phyloP scores from a whole-genome alignment of 2,888 invertebrate genomes.

The Dynastes hyllus region DNA sequence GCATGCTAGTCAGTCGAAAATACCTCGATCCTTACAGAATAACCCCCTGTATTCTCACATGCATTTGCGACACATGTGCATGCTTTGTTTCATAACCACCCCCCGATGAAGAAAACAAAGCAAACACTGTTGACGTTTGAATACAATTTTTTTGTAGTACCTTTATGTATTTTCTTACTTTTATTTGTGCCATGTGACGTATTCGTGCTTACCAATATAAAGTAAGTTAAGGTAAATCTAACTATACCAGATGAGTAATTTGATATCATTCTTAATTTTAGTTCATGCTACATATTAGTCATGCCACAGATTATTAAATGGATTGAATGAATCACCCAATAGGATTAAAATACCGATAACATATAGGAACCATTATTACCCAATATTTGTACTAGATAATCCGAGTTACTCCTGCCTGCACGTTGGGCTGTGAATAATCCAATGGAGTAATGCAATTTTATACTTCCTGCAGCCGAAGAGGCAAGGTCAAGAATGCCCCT shows the following conservation, averaged over 20 bases:
- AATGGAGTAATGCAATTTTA: slow-evolving; percentile 28
- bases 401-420: slow-evolving; percentile 5
- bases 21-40: too few species aligned
- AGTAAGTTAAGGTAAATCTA: neutral
- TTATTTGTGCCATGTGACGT: too few species aligned
- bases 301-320: slow-evolving; percentile 31
- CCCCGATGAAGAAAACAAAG: too few species aligned
- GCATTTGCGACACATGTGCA: too few species aligned
- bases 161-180: too few species aligned
- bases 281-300: slow-evolving; percentile 24
- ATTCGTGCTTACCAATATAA: neutral
- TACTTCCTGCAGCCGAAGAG: slow-evolving; percentile 44
- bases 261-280: slow-evolving; percentile 17
- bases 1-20: too few species aligned
- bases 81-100: too few species aligned
- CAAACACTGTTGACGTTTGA: too few species aligned
- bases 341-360: slow-evolving; percentile 10
- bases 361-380: slow-evolving; percentile 24
- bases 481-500: slow-evolving; percentile 46
- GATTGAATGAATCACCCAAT: slow-evolving; percentile 27
- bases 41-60: too few species aligned
- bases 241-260: neutral
- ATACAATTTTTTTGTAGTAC: too few species aligned
- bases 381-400: slow-evolving; percentile 26
- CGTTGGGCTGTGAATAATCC: slow-evolving; percentile 29